Base-by-base conservation (phyloP, 2,888 invertebrate species). In the Heliconius aoede region DNA sequence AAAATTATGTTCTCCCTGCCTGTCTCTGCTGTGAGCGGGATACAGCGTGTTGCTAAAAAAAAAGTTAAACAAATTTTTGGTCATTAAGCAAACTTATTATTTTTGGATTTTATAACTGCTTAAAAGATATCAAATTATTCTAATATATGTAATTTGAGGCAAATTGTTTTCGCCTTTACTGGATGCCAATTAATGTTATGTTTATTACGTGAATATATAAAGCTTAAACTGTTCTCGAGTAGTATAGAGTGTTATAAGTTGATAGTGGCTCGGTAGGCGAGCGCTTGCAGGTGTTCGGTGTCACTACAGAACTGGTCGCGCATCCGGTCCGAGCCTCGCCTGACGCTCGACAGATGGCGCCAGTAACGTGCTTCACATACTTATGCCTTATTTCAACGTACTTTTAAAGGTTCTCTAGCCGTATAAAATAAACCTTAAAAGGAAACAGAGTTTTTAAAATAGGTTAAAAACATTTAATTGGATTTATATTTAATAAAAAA, bases 221-320 rank as follows among this genome's bases (percentile, higher is more conserved):
- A 61, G 32, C 46, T 69, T 72, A 71, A 77, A 75, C 69, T 69
- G 65, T 73, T 75, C 64, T 71, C 73, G 67, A 68, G 46, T 46
- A 55, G 69, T 72, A 58, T 73, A 58, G 40, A 73, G 51, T 65
- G 71, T 73, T 77, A 75, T 68, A 76, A 78, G 74, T 77, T 76
- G 68, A 72, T 73, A 75, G 78, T 77, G 77, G 64, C 73, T 74
- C 69, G 73, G 80, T 73, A 79, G 76, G 79, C 79, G 77, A 78
- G 78, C 78, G 83, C 84, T 85, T 88, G 94, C 93, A 93, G 93
- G 93, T 93, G 93, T 90, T 89, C 89, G 86, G 87, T 90, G 90
- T 91, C 90, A 86, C 88, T 86, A 87, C 85, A 86, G 90, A 93
- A 94, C 94, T 92, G 94, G 94, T 94, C 89, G 88, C 87, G 92